These are phyloP conservation scores for Falco novaeseelandiae DNA, from an alignment of 2,797 vertebrate genomes.

Conservation along the genomic window DNA sequence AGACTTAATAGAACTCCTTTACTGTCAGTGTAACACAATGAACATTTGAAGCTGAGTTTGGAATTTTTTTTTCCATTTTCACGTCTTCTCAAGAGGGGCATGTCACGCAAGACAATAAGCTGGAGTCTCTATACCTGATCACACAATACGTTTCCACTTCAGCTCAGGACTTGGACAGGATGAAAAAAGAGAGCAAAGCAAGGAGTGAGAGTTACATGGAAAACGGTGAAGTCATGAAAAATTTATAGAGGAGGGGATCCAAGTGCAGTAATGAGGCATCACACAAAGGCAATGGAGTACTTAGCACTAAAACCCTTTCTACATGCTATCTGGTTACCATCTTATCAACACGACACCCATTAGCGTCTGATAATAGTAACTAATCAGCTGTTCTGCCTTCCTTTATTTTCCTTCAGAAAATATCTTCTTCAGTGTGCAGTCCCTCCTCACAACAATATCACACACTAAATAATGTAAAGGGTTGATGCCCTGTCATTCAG, in stretches of 20 bases:
- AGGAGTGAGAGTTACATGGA: constrained; percentile 55
- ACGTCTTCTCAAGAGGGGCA: fast-evolving
- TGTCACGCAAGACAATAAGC: background rate
- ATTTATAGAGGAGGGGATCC: constrained; percentile 80
- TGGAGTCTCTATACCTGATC: background rate
- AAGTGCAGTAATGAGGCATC: constrained; percentile 78
- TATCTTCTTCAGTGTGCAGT: background rate
- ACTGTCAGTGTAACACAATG: background rate
- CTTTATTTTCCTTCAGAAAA: constrained; percentile 78
- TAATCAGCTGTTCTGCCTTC: constrained; percentile 77
- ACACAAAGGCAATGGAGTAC: constrained; percentile 74
- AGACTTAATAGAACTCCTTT: background rate
- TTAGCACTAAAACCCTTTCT: constrained; percentile 79
- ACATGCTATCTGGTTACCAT: constrained; percentile 81
- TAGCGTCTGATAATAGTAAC: constrained; percentile 82
- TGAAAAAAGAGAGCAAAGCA: background rate
- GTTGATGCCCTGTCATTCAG: background rate
- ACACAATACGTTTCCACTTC: background rate
- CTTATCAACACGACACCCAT: constrained; percentile 84
- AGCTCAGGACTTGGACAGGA: constrained; percentile 17
- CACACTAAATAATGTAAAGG: constrained; percentile 46
- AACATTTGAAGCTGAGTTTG: background rate
- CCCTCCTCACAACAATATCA: background rate
- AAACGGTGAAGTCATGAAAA: constrained; percentile 83
- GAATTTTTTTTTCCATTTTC: background rate